Base-by-base conservation (phyloP, 2,888 invertebrate genomes). In the Chalcis sispes region DNA sequence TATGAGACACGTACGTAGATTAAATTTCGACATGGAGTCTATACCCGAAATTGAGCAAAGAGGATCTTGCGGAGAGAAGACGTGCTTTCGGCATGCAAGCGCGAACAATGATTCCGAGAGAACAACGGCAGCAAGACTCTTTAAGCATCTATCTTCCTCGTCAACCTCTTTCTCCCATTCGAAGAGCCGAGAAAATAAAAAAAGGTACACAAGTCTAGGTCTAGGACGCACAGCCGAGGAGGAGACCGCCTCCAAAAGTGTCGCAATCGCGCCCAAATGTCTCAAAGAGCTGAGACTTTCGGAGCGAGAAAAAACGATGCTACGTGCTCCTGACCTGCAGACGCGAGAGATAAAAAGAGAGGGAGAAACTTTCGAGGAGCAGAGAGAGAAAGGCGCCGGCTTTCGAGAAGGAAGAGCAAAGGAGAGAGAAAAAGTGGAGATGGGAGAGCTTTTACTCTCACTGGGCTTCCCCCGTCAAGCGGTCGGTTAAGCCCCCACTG, bases 371-470 rank as follows among this genome's bases (percentile, higher is more conserved):
- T 46, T 4, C 15, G 50, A 18, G 20, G 20, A 50, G 20, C 4
- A 46, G n/a, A n/a, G 50, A 50, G 50, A 2, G 42, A 42, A 20
- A 5, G 4, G 50, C 50, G 20, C 2, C 2, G 10, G 48, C 59
- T 58, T 70, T 50, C 58, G 50, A 52, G 29, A 36, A 32, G 25
- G 4, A n/a, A 18, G n/a, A 50, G 23, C 8, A 1, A 13, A 8
- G 15, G 42, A 61, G 18, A 40, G 36, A 40, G 42, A 25, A 23
- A 25, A 42, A 13, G 25, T 20, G 46, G 73, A 70, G 69, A 65
- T 46, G 40, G 52, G 40, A 59, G 32, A 58, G 46, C n/a, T 73
- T 72, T 70, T 66, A 78, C 78, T 78, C 78, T 78, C 78, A 76
- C 78, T 65, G 10, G 42, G 25, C 36, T 5, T n/a, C 56, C 42